Conservation (phyloP, 1,140 invertebrate genomes). For the Thrips palmi region DNA sequence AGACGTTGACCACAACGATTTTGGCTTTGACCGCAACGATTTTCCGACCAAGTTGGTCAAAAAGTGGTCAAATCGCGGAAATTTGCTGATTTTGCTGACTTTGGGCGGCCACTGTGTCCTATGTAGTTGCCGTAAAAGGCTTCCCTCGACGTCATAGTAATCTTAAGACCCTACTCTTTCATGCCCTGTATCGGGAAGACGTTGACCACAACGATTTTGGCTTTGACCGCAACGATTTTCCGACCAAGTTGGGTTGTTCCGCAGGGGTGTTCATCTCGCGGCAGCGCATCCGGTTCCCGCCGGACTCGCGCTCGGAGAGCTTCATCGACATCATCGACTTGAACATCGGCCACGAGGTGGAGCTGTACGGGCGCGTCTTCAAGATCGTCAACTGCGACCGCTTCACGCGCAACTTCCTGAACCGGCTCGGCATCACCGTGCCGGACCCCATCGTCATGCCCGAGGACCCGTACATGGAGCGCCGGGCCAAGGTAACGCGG, state of each 20-base stretch:
- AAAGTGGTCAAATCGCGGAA: no score
- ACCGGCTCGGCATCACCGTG: constrained; percentile 63
- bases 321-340: constrained; percentile 60
- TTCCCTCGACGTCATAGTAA: no score
- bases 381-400: constrained; percentile 67
- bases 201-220: no score
- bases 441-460: constrained; percentile 43
- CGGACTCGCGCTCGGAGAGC: constrained; percentile 34
- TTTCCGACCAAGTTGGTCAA: no score
- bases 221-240: no score
- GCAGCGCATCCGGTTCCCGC: constrained; percentile 53
- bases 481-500: constrained; percentile 23
- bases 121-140: no score
- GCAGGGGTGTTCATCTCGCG: constrained; percentile 50
- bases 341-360: constrained; percentile 55
- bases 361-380: constrained; percentile 56
- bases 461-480: constrained; percentile 29
- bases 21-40: no score
- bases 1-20: no score
- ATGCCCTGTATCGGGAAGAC: no score
- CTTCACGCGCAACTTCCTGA: constrained; percentile 70
- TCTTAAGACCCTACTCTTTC: no score
- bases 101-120: no score
- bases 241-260: constrained; percentile 13
- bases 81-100: no score